Conservation (phyloP, 2,113 vertebrate species). For the Steatornis caripensis region DNA sequence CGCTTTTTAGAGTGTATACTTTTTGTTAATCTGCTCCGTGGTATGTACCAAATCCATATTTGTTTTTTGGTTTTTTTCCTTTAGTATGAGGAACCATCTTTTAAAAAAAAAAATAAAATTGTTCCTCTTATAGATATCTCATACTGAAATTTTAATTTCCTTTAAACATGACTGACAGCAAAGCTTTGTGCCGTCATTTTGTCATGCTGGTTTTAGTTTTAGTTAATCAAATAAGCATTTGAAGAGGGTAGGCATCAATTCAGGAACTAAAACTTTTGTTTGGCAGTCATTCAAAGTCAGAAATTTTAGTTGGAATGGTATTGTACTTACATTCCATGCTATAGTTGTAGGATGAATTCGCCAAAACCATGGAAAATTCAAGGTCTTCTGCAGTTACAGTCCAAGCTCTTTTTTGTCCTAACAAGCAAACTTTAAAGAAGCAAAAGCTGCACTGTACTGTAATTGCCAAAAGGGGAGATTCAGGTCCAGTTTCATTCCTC, state of each 20-base stretch:
- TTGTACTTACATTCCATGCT: neutral
- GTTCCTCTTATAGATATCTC: neutral
- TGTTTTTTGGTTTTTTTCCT: neutral
- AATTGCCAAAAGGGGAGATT: neutral
- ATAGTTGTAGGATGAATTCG: neutral
- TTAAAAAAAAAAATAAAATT: conserved; percentile 25
- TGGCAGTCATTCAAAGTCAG: neutral
- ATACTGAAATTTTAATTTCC: neutral
- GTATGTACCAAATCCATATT: neutral
- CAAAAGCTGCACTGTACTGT: neutral
- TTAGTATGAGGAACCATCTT: conserved; percentile 26
- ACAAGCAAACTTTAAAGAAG: neutral
- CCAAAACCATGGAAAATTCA: neutral
- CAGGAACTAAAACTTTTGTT: neutral
- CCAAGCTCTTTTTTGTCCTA: neutral
- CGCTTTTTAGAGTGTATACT: neutral
- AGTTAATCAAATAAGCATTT: neutral
- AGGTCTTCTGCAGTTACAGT: neutral
- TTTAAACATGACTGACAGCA: neutral
- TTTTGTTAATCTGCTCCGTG: neutral
- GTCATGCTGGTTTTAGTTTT: neutral
- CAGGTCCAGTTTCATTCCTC: neutral
- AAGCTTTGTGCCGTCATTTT: neutral
- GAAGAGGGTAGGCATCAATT: neutral
- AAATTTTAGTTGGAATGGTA: neutral